Conservation (phyloP, 2,113 vertebrate species). For the Oncorhynchus keta region DNA sequence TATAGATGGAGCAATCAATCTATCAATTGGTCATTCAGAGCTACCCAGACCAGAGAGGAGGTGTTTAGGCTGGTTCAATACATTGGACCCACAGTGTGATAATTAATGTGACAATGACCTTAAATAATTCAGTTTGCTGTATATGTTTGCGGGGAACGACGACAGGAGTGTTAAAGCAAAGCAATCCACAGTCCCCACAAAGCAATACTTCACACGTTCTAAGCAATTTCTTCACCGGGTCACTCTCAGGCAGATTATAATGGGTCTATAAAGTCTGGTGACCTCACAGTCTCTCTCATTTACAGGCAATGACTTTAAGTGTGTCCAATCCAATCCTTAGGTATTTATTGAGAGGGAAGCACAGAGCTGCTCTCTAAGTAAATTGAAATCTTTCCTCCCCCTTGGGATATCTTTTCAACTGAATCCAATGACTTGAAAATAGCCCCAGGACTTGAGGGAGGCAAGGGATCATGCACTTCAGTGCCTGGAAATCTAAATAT, state of each 20-base stretch:
- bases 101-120: constrained; percentile 35
- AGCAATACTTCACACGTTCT: constrained; percentile 20
- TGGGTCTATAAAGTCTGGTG: constrained; percentile 63
- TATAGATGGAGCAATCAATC: constrained; percentile 22
- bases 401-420: constrained; percentile 21
- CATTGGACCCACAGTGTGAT: constrained; percentile 20
- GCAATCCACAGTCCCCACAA: constrained; percentile 1
- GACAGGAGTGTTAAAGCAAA: background rate
- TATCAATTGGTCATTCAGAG: constrained; percentile 16
- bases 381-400: constrained; percentile 53
- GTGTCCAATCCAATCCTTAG: constrained; percentile 61
- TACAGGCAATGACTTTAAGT: constrained; percentile 69
- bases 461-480: background rate
- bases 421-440: constrained; percentile 2
- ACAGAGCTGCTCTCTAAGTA: constrained; percentile 48
- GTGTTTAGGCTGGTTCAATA: constrained; percentile 24
- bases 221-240: constrained; percentile 21
- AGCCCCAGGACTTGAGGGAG: background rate
- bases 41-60: background rate
- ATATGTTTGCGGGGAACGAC: constrained; percentile 6
- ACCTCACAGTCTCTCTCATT: constrained; percentile 64
- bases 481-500: background rate
- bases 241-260: constrained; percentile 46
- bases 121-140: constrained; percentile 31
- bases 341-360: constrained; percentile 60